These are phyloP conservation scores for Brienomyrus longianalis DNA, from an alignment of 2,113 vertebrate species.

Conservation along the genomic window DNA sequence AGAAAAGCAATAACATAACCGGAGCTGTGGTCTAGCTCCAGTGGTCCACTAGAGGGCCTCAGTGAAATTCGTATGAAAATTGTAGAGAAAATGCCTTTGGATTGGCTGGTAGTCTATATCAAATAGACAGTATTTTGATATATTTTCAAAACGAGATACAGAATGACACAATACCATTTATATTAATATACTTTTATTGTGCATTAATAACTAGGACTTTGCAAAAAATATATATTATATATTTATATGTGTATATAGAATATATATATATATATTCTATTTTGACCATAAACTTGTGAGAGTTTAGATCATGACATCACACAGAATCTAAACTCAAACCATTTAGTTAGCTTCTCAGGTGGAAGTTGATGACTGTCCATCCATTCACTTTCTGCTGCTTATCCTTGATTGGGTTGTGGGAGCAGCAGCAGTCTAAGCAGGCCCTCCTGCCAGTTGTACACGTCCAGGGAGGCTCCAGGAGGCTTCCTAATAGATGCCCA, in stretches of 20 bases:
- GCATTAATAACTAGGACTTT: background rate
- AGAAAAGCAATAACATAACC: background rate
- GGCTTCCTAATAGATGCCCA: no score
- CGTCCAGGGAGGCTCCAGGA: no score
- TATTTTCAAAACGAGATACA: background rate
- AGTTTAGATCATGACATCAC: no score
- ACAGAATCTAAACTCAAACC: no score
- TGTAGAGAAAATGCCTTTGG: background rate
- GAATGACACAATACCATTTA: background rate
- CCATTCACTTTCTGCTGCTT: background rate
- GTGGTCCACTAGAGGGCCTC: background rate
- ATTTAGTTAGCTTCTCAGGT: background rate
- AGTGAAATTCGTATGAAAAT: background rate
- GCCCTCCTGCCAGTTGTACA: no score
- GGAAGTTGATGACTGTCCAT: no score
- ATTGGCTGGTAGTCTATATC: background rate
- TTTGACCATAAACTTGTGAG: no score
- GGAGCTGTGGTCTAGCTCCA: background rate
- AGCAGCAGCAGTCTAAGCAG: no score
- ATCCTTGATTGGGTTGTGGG: background rate
- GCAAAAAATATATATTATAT: background rate
- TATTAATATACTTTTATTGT: background rate
- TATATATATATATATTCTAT: no score
- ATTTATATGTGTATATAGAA: no score
- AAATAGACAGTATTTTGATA: background rate